Conservation (phyloP, 2,113 vertebrate species). For the Rafetus swinhoei region DNA sequence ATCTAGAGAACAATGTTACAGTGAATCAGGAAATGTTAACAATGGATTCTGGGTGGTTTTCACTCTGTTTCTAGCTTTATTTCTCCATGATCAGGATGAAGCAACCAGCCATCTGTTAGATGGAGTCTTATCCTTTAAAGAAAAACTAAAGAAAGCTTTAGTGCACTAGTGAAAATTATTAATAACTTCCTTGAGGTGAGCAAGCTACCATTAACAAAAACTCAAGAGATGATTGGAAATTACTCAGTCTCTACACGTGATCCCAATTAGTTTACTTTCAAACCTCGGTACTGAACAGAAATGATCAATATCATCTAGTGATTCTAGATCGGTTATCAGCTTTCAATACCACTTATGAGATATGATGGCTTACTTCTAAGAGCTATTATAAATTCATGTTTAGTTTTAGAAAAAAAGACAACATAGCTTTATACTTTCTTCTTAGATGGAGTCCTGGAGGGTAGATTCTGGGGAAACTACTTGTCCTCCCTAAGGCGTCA, state of each 20-base stretch:
- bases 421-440: background rate
- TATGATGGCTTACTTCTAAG: accelerated
- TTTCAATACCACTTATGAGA: background rate
- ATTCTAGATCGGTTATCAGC: background rate
- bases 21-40: background rate
- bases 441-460: background rate
- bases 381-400: background rate
- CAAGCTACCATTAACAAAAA: background rate
- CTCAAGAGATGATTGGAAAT: background rate
- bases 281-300: background rate
- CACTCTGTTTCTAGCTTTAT: too few relatives aligned
- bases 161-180: background rate
- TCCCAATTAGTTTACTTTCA: background rate
- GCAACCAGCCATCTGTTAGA: background rate
- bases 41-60: background rate
- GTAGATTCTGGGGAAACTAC: background rate
- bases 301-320: background rate
- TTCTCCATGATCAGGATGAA: background rate
- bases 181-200: background rate
- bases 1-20: background rate
- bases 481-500: background rate
- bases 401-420: background rate
- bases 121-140: background rate
- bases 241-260: accelerated
- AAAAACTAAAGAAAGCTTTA: background rate